These are phyloP conservation scores for Liolophura sinensis DNA, from an alignment of 1,140 invertebrate species.

Conservation along the genomic window DNA sequence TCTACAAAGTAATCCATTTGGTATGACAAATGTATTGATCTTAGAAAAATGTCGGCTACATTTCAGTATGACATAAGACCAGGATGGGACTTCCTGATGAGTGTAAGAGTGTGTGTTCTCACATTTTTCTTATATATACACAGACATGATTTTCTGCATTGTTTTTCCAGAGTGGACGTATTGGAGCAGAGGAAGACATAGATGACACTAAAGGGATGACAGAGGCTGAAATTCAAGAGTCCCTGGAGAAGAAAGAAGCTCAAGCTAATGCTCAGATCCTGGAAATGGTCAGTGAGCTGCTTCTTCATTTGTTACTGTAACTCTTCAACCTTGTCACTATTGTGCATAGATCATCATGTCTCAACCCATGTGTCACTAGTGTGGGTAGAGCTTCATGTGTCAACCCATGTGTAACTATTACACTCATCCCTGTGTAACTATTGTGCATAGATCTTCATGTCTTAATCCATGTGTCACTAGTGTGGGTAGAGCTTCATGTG, in stretches of 20 bases:
- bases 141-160: not conserved
- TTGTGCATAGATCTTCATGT: too few species aligned
- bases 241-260: slow-evolving; percentile 89
- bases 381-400: too few species aligned
- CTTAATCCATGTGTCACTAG: too few species aligned
- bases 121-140: slow-evolving; percentile 62
- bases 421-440: too few species aligned
- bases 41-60: not conserved
- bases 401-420: too few species aligned
- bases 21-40: not conserved
- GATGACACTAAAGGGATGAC: slow-evolving; percentile 88
- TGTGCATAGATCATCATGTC: too few species aligned
- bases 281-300: slow-evolving; percentile 75
- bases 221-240: slow-evolving; percentile 82
- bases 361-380: too few species aligned
- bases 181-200: slow-evolving; percentile 92
- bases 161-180: slow-evolving; percentile 67
- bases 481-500: too few species aligned
- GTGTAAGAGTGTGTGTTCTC: slow-evolving; percentile 1
- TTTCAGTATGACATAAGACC: not conserved
- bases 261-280: slow-evolving; percentile 95
- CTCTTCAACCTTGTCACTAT: too few species aligned
- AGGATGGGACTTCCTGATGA: not conserved
- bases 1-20: not conserved
- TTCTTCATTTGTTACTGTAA: too few species aligned